A percentile compares a stretch with the other conserved stretches of the same genome.
These are phyloP conservation scores for Ptychoptera albimana DNA, from an alignment of 2,888 invertebrate genomes.

Conservation along the genomic window DNA sequence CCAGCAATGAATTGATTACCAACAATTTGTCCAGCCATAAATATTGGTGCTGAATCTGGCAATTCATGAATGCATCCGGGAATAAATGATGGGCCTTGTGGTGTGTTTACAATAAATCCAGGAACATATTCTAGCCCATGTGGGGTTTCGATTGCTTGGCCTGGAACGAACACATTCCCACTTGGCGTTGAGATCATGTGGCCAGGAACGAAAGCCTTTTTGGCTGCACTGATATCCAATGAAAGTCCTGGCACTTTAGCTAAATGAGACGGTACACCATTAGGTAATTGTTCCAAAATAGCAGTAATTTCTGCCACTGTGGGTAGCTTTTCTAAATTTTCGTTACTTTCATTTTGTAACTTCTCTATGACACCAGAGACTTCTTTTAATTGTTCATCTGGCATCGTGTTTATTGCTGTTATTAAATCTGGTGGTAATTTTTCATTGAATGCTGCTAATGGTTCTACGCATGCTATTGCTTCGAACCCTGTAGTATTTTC, in stretches of 20 bases:
- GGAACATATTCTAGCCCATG: slow-evolving; percentile 53
- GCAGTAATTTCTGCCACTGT: slow-evolving; percentile 45
- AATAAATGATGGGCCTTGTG: slow-evolving; percentile 48
- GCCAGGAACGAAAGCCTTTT: slow-evolving; percentile 47
- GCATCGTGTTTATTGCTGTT: slow-evolving; percentile 36
- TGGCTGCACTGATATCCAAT: slow-evolving; percentile 47
- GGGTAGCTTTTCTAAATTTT: slow-evolving; percentile 32
- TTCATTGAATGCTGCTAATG: slow-evolving; percentile 38
- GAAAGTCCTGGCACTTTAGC: slow-evolving; percentile 47
- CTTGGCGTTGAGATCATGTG: slow-evolving; percentile 54
- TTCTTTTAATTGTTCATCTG: slow-evolving; percentile 34
- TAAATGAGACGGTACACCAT: slow-evolving; percentile 39
- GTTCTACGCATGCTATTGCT: slow-evolving; percentile 43
- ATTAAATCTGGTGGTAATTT: slow-evolving; percentile 27
- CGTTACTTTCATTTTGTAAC: slow-evolving; percentile 20
- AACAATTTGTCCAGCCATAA: slow-evolving; percentile 52
- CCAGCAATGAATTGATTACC: slow-evolving; percentile 46
- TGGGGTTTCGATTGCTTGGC: slow-evolving; percentile 55
- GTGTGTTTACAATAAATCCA: slow-evolving; percentile 52
- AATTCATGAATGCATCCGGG: slow-evolving; percentile 36
- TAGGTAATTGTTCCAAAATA: slow-evolving; percentile 42
- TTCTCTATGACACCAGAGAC: slow-evolving; percentile 37
- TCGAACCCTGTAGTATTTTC: slow-evolving; percentile 40
- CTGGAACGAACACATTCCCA: slow-evolving; percentile 56
- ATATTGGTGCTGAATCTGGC: slow-evolving; percentile 40